Conservation (phyloP, 2,797 vertebrate genomes). For the Myripristis murdjan region DNA sequence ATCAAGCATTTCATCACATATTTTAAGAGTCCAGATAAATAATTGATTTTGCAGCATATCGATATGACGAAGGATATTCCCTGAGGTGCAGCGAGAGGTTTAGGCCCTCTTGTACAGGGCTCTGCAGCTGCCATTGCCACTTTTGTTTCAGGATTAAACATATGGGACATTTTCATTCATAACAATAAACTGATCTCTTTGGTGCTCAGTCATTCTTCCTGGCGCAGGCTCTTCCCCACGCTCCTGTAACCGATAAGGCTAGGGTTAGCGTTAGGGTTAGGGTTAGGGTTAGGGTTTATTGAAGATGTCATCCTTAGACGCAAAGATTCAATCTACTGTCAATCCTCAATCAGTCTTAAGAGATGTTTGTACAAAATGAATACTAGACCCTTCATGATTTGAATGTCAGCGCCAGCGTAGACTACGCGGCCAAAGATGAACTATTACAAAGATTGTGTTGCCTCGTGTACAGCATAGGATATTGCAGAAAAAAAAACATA, state of each 20-base stretch:
- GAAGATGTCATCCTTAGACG: constrained; percentile 25
- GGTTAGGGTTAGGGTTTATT: no score
- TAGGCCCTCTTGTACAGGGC: constrained; percentile 7
- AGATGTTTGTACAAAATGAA: constrained; percentile 35
- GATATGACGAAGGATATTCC: no score
- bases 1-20: constrained; percentile 66
- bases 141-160: constrained; percentile 10
- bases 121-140: neutral
- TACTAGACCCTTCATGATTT: constrained; percentile 52
- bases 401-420: constrained; percentile 10
- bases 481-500: constrained; percentile 44
- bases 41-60: neutral
- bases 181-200: constrained; percentile 35
- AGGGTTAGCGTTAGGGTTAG: no score
- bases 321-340: constrained; percentile 14
- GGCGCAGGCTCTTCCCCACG: constrained; percentile 19
- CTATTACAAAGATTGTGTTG: constrained; percentile 41
- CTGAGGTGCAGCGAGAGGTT: neutral
- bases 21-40: constrained; percentile 3
- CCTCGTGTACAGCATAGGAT: constrained; percentile 48
- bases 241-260: constrained; percentile 31
- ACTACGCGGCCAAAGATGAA: constrained; percentile 20
- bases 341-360: constrained; percentile 30
- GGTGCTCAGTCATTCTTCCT: constrained; percentile 16
- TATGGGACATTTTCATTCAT: constrained; percentile 1